Evolutionary conservation across 64 coral and sea anemone genomes (phyloP), one percentile per base, ranked within the genome.

Genomic region (Platygyra sinensis): DNA sequence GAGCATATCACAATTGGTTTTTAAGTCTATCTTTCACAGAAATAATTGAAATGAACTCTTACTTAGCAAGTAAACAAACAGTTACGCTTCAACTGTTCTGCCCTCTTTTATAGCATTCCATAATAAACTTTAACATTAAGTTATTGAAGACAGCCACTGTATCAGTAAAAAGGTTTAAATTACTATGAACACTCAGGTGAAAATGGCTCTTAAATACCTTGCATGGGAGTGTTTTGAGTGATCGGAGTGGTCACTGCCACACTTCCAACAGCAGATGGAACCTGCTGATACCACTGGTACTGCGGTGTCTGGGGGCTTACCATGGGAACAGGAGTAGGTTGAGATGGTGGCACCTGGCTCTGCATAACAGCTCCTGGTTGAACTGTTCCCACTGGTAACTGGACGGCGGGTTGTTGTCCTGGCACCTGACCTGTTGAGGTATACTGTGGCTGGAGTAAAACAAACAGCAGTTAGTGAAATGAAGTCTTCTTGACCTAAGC

Each of bases 241-340:
- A 71, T 16, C 5, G 33, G 59, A 32, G 46, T 52, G 24, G 81
- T 29, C 36, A 69, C 62, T 71, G 81, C 61, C 42, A 32, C 57
- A 89, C n/a, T 77, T 61, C 91, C 86, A 50, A 80, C 69, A 75
- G 69, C 59, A 75, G 91, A 10, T 19, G 59, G 16, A 25, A 69
- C 46, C 22, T 82, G 81, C 16, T 85, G 81, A 69, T 88, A 69
- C 87, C 87, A 87, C 29, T 93, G 91, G 29, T 88, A 93, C 39
- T 94, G 92, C 6, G 71, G 72, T 22, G 74, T 14, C 46, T 89
- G 92, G 10, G 87, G 86, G 25, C 59, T 54, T 69, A 20, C 87
- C 39, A 76, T 27, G 18, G 92, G 71, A 14, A 89, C 72, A 13
- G 78, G 18, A 39, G 78, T 71, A 1, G 81, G 81, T 20, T 85